Percentiles rank a stretch among this genome's conserved stretches.
Evolutionary conservation across 2,113 vertebrate species (phyloP).

Genomic region (Gymnocephalus cernua): DNA sequence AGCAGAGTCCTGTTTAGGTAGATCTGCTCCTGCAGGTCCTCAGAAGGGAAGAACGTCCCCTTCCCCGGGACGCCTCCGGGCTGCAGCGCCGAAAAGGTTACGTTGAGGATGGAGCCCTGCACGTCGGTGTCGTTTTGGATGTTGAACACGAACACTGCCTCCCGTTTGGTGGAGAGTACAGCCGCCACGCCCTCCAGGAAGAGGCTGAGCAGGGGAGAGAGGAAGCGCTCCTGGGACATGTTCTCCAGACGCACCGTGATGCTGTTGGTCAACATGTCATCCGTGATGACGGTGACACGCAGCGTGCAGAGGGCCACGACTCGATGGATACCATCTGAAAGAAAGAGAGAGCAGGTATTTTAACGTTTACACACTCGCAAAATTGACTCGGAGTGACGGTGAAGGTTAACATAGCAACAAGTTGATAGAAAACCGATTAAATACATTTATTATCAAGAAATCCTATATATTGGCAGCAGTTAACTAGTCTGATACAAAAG

Average conservation of each 20-base stretch:
- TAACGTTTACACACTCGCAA: not conserved
- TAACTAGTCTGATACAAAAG: not conserved
- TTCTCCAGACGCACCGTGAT: slow-evolving; percentile 97
- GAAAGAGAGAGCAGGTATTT: not conserved
- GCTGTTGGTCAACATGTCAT: slow-evolving; percentile 98
- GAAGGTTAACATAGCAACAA: not conserved
- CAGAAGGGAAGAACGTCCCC: slow-evolving; percentile 91
- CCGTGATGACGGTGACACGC: slow-evolving; percentile 95
- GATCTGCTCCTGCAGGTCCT: slow-evolving; percentile 97
- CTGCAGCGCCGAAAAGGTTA: slow-evolving; percentile 94
- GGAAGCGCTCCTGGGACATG: slow-evolving; percentile 98
- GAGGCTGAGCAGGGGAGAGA: slow-evolving; percentile 92
- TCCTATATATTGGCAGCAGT: not conserved
- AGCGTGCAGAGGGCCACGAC: slow-evolving; percentile 90
- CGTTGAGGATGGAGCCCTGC: slow-evolving; percentile 92
- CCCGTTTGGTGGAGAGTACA: slow-evolving; percentile 91
- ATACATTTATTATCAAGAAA: not conserved
- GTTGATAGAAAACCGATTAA: not conserved
- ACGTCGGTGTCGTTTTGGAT: slow-evolving; percentile 97
- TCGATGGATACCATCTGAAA: slow-evolving; percentile 89
- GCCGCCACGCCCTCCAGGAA: slow-evolving; percentile 95
- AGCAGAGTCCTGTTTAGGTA: slow-evolving; percentile 96
- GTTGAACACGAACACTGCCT: slow-evolving; percentile 94
- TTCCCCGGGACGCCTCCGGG: slow-evolving; percentile 84
- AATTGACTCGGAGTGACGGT: not conserved